Conservation (phyloP, 2,797 vertebrate genomes). For the Neoniphon sammara region DNA sequence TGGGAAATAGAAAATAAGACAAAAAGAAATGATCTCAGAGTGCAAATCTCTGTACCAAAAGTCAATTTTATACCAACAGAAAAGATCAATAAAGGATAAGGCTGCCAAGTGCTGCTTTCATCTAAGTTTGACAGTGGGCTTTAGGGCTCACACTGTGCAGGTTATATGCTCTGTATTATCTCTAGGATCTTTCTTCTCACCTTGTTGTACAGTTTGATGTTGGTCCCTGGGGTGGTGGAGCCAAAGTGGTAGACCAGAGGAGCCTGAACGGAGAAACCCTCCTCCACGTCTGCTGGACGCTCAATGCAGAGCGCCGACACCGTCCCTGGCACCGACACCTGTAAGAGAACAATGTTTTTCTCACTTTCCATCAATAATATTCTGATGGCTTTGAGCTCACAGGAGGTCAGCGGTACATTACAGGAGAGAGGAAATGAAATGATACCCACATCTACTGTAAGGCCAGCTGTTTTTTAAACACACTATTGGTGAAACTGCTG, state of each 20-base stretch:
- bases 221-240: slow-evolving; percentile 96
- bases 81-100: not conserved
- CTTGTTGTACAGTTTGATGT: slow-evolving; percentile 99
- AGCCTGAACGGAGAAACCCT: slow-evolving; percentile 97
- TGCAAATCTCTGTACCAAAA: too few relatives aligned
- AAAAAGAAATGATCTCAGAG: not conserved
- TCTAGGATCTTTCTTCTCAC: slow-evolving; percentile 73
- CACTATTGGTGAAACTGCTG: too few relatives aligned
- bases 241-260: slow-evolving; percentile 98
- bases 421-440: not conserved
- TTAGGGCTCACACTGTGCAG: not conserved
- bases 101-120: not conserved
- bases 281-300: slow-evolving; percentile 95
- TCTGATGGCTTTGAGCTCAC: not conserved
- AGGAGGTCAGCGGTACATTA: not conserved
- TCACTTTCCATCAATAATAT: not conserved
- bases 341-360: not conserved
- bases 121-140: not conserved
- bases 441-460: too few relatives aligned
- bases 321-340: slow-evolving; percentile 96
- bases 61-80: not conserved
- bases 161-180: not conserved
- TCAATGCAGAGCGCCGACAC: slow-evolving; percentile 96
- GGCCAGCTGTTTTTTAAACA: too few relatives aligned
- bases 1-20: not conserved